phyloP scores from a whole-genome alignment of 2,113 vertebrate genomes.

The Pituophis catenifer region DNA sequence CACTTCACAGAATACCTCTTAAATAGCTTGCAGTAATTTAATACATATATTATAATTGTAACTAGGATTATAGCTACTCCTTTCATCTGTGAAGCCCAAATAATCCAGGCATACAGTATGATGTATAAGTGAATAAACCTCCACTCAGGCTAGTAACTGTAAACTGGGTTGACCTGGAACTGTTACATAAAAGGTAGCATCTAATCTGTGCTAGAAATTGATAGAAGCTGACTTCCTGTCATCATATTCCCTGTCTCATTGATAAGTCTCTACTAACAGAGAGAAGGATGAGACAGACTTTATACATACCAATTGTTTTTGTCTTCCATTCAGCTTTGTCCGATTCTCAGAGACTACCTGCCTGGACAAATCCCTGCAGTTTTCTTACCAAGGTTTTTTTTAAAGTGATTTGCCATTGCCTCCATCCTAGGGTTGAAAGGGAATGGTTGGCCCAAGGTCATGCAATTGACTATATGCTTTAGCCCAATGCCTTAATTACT shows the following conservation, averaged over 20 bases:
- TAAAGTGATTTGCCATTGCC: no score
- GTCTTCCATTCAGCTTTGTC: not conserved
- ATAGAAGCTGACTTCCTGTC: not conserved
- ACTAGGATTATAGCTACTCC: not conserved
- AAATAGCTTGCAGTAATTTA: not conserved
- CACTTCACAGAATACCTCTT: not conserved
- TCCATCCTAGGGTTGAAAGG: no score
- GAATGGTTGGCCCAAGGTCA: no score
- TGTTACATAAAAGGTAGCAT: not conserved
- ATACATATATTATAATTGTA: not conserved
- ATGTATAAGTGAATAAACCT: not conserved
- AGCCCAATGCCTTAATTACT: no score
- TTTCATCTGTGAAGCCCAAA: not conserved
- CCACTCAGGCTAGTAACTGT: not conserved
- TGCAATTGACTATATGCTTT: no score
- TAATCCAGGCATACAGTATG: not conserved
- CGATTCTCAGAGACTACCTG: not conserved
- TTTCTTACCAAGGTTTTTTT: no score
- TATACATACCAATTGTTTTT: not conserved
- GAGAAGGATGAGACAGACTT: not conserved
- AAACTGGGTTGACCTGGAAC: not conserved
- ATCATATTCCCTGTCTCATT: not conserved
- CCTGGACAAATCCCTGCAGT: not conserved
- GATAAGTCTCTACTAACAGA: not conserved
- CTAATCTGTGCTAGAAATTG: not conserved